A percentile compares a stretch with the other conserved stretches of the same genome.
These are phyloP conservation scores for Heterohyrax brucei DNA, from an alignment of 2,797 vertebrate species.

Conservation along the genomic window DNA sequence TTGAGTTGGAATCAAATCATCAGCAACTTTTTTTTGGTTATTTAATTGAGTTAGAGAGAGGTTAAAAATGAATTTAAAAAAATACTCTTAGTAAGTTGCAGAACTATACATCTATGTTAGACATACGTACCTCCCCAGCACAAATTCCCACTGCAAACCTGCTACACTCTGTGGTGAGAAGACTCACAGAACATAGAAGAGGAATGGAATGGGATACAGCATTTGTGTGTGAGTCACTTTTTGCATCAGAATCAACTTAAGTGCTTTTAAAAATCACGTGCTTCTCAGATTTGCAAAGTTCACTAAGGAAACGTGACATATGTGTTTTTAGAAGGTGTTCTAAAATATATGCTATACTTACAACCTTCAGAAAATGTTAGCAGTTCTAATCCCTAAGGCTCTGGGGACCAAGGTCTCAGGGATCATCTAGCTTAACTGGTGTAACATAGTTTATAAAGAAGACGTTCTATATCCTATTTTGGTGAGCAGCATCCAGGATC, in stretches of 20 bases:
- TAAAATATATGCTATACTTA: background rate
- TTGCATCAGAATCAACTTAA: background rate
- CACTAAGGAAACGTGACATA: conserved; percentile 42
- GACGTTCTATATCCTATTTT: too few relatives aligned
- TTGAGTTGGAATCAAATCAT: too few relatives aligned
- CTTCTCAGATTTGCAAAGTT: conserved; percentile 42
- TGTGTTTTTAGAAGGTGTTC: background rate
- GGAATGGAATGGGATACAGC: background rate
- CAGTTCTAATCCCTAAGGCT: background rate
- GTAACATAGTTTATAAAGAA: too few relatives aligned
- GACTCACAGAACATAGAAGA: background rate
- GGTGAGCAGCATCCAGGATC: too few relatives aligned
- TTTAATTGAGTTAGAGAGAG: background rate
- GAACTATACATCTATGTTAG: background rate
- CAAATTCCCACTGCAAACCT: background rate
- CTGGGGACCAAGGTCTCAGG: too few relatives aligned
- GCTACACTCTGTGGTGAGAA: background rate
- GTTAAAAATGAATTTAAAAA: background rate
- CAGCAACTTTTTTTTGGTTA: too few relatives aligned
- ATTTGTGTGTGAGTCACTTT: background rate
- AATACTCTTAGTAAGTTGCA: background rate
- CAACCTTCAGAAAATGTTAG: conserved; percentile 36
- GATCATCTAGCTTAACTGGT: too few relatives aligned
- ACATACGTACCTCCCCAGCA: background rate
- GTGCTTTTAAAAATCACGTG: background rate